Conservation (phyloP, 2,113 vertebrate species). For the Chiloscyllium plagiosum region DNA sequence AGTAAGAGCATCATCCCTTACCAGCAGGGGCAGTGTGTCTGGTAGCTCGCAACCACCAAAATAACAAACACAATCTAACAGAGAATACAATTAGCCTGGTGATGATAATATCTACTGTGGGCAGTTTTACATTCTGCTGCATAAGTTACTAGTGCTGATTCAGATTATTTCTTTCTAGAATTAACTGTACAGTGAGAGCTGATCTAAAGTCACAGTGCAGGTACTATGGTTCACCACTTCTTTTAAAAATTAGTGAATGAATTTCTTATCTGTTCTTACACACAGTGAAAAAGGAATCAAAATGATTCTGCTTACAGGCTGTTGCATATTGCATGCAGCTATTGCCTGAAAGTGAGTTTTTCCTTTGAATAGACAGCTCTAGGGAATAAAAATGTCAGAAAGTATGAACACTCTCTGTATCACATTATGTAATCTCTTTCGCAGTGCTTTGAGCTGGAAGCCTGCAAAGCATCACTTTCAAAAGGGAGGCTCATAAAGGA, state of each 20-base stretch:
- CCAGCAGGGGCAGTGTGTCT: too few relatives aligned
- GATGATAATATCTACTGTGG: neutral
- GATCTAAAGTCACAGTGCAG: neutral
- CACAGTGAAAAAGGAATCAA: neutral
- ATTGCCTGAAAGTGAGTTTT: neutral
- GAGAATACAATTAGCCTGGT: neutral
- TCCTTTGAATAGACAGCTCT: neutral
- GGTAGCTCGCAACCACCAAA: neutral
- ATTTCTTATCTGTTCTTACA: constrained; percentile 15
- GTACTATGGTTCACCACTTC: neutral
- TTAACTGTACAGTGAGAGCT: neutral
- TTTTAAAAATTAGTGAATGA: neutral
- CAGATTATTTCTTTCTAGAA: neutral
- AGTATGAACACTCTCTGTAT: neutral
- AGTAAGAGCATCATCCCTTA: neutral
- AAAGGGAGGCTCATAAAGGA: neutral
- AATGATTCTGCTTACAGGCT: neutral
- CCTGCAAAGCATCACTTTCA: neutral
- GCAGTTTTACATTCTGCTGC: neutral
- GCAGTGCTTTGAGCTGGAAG: neutral
- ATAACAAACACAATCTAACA: neutral
- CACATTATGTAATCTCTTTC: neutral
- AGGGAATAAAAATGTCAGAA: neutral
- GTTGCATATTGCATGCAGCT: neutral
- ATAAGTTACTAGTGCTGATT: neutral